Percentiles rank a stretch among this genome's conserved stretches.
Conservation (phyloP, 2,888 invertebrate genomes). For the Conchocele bisecta region DNA sequence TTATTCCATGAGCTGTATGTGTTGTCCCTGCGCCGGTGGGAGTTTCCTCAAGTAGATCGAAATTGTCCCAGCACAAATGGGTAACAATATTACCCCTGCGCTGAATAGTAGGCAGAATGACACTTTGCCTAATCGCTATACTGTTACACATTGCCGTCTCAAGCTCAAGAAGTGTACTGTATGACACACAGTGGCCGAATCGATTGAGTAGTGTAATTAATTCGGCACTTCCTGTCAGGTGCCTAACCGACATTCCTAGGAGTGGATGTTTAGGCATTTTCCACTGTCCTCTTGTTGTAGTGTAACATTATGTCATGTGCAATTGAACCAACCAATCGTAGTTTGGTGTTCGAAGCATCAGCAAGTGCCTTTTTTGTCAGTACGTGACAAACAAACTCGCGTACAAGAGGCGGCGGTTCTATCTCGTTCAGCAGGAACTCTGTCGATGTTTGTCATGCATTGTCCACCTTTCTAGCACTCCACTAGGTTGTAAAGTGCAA, state of each 20-base stretch:
- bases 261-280: constrained; percentile 22
- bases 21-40: constrained; percentile 21
- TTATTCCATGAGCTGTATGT: constrained; percentile 23
- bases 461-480: too few species aligned
- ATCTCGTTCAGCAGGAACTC: neutral
- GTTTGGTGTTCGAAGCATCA: neutral
- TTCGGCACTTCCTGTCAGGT: constrained; percentile 19
- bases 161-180: constrained; percentile 16
- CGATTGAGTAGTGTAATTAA: constrained; percentile 24
- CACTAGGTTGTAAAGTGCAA: too few species aligned
- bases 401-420: neutral
- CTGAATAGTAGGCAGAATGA: constrained; percentile 3
- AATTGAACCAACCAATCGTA: constrained; percentile 1
- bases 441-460: too few species aligned
- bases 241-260: constrained; percentile 15
- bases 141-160: constrained; percentile 29
- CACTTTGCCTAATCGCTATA: neutral
- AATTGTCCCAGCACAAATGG: constrained; percentile 27
- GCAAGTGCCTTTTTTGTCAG: neutral
- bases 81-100: neutral
- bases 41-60: constrained; percentile 17
- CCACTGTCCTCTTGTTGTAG: constrained; percentile 9
- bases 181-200: constrained; percentile 20
- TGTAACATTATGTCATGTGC: constrained; percentile 18
- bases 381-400: neutral